Percentiles rank a stretch among this genome's conserved stretches.
phyloP scores from a whole-genome alignment of 2,888 invertebrate species.

The Cancer borealis region DNA sequence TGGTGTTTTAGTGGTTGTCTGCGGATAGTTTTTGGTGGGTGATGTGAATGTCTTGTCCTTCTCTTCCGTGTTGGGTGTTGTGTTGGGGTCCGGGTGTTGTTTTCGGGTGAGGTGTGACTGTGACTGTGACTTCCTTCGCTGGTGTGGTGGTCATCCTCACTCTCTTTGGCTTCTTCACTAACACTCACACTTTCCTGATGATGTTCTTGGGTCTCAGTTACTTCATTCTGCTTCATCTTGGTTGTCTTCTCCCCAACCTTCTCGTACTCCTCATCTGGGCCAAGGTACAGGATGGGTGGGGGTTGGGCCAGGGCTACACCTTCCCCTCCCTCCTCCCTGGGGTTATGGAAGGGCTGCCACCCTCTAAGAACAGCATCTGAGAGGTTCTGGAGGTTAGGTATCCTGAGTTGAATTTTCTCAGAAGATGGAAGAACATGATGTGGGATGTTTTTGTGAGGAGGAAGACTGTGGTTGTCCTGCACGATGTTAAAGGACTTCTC shows the following conservation, averaged over 20 bases:
- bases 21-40: background rate
- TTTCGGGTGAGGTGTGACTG: background rate
- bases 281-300: constrained; percentile 47
- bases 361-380: background rate
- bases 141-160: too few species aligned
- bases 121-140: background rate
- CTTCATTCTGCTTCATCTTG: background rate
- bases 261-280: constrained; percentile 50
- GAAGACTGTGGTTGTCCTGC: background rate
- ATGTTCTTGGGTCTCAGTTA: background rate
- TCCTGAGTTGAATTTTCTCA: background rate
- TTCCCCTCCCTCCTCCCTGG: background rate
- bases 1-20: background rate
- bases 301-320: constrained; percentile 25
- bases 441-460: background rate
- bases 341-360: background rate
- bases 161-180: background rate
- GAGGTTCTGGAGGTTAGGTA: background rate
- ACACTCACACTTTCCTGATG: background rate
- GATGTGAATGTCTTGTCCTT: background rate
- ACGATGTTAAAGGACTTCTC: background rate
- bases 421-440: background rate
- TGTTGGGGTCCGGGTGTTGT: background rate
- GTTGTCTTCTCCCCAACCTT: constrained; percentile 52
- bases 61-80: background rate